Base-by-base conservation (phyloP, 2,113 vertebrate genomes). In the Oxygymnocypris stewartii region DNA sequence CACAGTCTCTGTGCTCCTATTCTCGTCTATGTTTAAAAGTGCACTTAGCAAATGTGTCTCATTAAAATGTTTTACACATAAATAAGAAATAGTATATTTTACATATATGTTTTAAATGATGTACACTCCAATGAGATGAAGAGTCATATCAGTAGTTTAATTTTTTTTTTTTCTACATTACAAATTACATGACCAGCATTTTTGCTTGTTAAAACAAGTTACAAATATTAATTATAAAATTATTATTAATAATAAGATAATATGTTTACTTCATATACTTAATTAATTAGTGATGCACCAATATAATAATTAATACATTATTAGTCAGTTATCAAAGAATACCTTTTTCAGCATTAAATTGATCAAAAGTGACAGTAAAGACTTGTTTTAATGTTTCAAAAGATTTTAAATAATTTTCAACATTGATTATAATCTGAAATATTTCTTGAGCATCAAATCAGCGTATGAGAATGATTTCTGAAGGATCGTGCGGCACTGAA, bases 1-100 rank as follows among this genome's bases (percentile, higher is more conserved):
- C 25, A 9, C 28, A 18, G 44, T 82, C 42, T 49, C 67, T 82
- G 40, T 78, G 73, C 75, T 86, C 5, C 49, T 82, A 49, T 71
- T n/a, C 47, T 79, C 1, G 5, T 59, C 44, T 59, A 83, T 2
- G 37, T 76, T 59, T 65, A 85, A 79, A 35, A 25, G 40, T 80
- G 16, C 59, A 44, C 73, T 63, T 47, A 47, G 13, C 42, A 18
- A 78, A 51, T 78, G 23, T 75, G 6, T 12, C 40, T 44, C 4
- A 25, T 40, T 40, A 3, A 75, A 44, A 67, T 31, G 11, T 67
- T 28, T 28, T 67, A 31, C n/a, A 65, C 63, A 65, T 65, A 31
- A 65, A 67, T 40, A 42, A 40, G 2, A 40, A 73, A 73, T 73
- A 20, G 10, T 42, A n/a, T 2, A 42, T 42, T 49, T 76, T 28